Conservation (phyloP, 2,113 vertebrate genomes). For the Antechinus stuartii region DNA sequence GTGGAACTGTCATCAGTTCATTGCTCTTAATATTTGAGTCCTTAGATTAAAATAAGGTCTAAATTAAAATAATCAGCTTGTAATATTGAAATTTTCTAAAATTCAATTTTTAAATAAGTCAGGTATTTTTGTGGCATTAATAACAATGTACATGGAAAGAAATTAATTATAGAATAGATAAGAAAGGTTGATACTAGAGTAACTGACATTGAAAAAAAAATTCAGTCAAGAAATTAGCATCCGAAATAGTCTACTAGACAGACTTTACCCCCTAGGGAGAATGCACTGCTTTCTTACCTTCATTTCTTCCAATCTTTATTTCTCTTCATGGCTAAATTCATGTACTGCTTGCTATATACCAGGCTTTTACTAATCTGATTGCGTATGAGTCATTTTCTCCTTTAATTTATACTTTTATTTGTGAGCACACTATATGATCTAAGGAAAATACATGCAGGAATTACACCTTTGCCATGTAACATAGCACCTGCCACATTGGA, state of each 20-base stretch:
- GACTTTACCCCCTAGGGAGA: background rate
- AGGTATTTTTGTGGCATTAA: slow-evolving; percentile 52
- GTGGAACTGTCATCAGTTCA: slow-evolving; percentile 50
- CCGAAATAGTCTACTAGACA: background rate
- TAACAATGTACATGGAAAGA: slow-evolving; percentile 42
- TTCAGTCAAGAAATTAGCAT: slow-evolving; percentile 32
- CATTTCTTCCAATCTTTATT: background rate
- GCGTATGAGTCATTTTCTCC: background rate
- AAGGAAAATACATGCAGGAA: background rate
- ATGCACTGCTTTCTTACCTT: background rate
- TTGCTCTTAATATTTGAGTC: slow-evolving; percentile 22
- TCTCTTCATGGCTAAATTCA: background rate
- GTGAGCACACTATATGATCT: background rate
- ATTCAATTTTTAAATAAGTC: slow-evolving; percentile 42
- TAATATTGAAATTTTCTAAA: slow-evolving; percentile 40
- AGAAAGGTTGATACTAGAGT: background rate
- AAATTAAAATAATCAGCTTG: slow-evolving; percentile 50
- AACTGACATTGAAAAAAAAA: background rate
- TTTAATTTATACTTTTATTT: background rate
- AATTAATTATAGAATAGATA: background rate
- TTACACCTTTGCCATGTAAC: background rate
- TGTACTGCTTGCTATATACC: background rate
- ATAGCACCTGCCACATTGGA: background rate
- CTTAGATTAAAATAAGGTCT: background rate
- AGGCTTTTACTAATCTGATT: background rate